phyloP scores from a whole-genome alignment of 1,140 invertebrate species.

The Nomia melanderi region DNA sequence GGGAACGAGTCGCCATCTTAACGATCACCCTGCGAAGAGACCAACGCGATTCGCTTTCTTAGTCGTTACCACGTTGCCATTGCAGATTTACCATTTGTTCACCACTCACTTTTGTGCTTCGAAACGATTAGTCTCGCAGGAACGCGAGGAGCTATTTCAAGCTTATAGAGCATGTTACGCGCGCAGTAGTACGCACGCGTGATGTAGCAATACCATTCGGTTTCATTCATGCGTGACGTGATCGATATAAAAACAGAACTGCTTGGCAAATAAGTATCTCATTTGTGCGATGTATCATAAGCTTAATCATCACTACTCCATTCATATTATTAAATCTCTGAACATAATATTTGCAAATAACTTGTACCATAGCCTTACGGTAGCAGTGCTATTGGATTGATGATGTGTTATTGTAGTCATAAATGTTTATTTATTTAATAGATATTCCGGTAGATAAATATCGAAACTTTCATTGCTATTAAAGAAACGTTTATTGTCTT shows the following conservation, averaged over 20 bases:
- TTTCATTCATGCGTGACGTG: background rate
- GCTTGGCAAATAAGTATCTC: no score
- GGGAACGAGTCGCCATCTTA: constrained; percentile 9
- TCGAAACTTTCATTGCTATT: no score
- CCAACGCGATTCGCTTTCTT: constrained; percentile 44
- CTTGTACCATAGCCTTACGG: no score
- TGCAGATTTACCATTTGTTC: constrained; percentile 68
- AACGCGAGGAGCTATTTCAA: constrained; percentile 44
- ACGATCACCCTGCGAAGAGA: constrained; percentile 6
- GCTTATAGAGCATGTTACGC: background rate
- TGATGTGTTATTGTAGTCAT: no score
- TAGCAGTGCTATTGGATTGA: no score
- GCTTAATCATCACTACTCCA: no score
- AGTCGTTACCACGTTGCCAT: constrained; percentile 57
- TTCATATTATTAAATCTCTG: no score
- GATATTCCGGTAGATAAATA: no score
- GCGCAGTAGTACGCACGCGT: background rate
- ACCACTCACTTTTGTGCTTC: constrained; percentile 74
- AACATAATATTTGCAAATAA: no score
- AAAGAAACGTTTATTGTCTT: no score
- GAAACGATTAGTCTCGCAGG: constrained; percentile 47
- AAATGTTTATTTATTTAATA: no score
- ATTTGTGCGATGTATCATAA: no score
- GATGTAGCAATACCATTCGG: background rate
- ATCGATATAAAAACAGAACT: background rate